Base-by-base conservation (phyloP, 2,797 vertebrate species). In the Lithobates sylvaticus region DNA sequence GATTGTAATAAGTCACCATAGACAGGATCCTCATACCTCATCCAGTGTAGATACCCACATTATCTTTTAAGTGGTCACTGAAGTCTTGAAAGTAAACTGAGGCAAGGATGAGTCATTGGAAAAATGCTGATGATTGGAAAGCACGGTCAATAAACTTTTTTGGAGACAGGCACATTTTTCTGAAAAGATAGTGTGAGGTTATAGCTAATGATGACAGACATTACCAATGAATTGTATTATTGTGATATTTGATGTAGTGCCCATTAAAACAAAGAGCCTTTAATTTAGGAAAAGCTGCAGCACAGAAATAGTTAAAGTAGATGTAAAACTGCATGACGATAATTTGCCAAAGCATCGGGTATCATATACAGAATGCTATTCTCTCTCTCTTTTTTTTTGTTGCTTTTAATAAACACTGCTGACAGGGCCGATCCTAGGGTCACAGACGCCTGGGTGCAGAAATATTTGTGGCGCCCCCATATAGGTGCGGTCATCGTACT, bases 21-120 rank as follows among this genome's bases (percentile, higher is more conserved):
- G 74, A 78, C 64, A 21, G 29, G 42, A 78, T 74, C 42, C 23
- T 42, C 68, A 67, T 61, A 3, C 26, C 81, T 79, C 81, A 77
- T 69, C 76, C 61, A 21, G 34, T 7, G 34, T 9, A 79, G 75
- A 78, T 83, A 74, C 39, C 23, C 7, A 23, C 44, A 84, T 84
- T 69, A 87, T 87, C 81, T 84, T 87, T 84, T 42, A 87, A 87
- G 86, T 87, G 86, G 86, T 84, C 86, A 76, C 69, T 54, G 81
- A 76, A 67, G 78, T 58, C 69, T 73, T 75, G 72, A 84, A 79
- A 78, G 84, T 84, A 87, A 78, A 80, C 86, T 75, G 42, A 79
- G 8, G 81, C 67, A 26, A 9, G 13, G 21, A 78, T 87, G 85
- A 87, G 12, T 87, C 86, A 87, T 21, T 12, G 18, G 3, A 79